Percentiles rank a stretch among this genome's conserved stretches.
phyloP scores from a whole-genome alignment of 1,140 invertebrate species.

The Drosophila melanogaster region Release_6_plus_ISO1_MT NT_033779.5:5090001-5090500 shows the following conservation, averaged over 20 bases:
- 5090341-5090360: conserved; percentile 52
- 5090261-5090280: conserved; percentile 65
- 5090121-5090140: conserved; percentile 82
- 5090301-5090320: conserved; percentile 15
- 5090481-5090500: not conserved
- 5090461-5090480: not conserved
- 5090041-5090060: conserved; percentile 9
- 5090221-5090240: not conserved
- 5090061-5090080: conserved; percentile 1
- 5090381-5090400: conserved; percentile 35
- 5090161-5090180: conserved; percentile 49
- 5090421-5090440: conserved; percentile 21
- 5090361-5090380: conserved; percentile 73
- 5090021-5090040: conserved; percentile 55
- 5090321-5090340: conserved; percentile 25
- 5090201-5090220: conserved; percentile 9
- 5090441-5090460: not conserved
- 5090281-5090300: conserved; percentile 36
- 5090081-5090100: conserved; percentile 20
- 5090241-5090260: conserved; percentile 23
- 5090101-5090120: conserved; percentile 68
- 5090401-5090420: conserved; percentile 28
- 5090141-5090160: conserved; percentile 52
- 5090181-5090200: conserved; percentile 22
- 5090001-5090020: conserved; percentile 21